Evolutionary conservation across 2,113 vertebrate genomes (phyloP), one percentile per base, ranked within the genome.

Genomic region (Oceanodroma tethys): DNA sequence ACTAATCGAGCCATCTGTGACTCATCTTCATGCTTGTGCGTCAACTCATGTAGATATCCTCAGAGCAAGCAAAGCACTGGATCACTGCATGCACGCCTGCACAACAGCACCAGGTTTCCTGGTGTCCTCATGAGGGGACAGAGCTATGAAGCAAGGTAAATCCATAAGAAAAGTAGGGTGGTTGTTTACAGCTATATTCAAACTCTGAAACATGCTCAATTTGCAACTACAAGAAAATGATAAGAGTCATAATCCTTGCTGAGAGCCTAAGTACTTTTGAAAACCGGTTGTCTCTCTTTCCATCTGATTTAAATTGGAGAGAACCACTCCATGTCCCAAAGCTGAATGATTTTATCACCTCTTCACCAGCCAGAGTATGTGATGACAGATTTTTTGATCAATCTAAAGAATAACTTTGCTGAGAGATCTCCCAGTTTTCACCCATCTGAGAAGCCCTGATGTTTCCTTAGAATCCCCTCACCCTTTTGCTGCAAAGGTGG

Each of bases 271-370:
- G 78, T 94, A 18, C 90, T 93, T 91, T 59, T 90, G 81, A 93
- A 95, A 96, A 91, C 89, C 75, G 80, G 68, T 65, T 93, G 66
- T 94, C 81, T 94, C 76, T 32, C 75, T 93, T 93, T 95, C 90
- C 90, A 88, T 96, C 81, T 96, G 90, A 97, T 95, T 96, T 93
- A 66, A 91, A 96, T 96, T 94, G 93, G 74, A 92, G 84, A 95
- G 81, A 94, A 53, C 74, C 18, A 0, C 53, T 90, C 45, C 25
- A 0, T 91, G 92, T 95, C 96, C 96, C 90, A 88, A 82, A 97
- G 67, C 92, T 93, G 96, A 96, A 70, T 93, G 81, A 95, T 92
- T 96, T 97, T 96, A 94, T 96, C 96, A 85, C 96, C 81, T 90
- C 93, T 88, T 95, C 90, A 73, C 92, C 93, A 97, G 95, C 85